Base-by-base conservation (phyloP, 2,888 invertebrate genomes). In the Lacanobia oleracea region DNA sequence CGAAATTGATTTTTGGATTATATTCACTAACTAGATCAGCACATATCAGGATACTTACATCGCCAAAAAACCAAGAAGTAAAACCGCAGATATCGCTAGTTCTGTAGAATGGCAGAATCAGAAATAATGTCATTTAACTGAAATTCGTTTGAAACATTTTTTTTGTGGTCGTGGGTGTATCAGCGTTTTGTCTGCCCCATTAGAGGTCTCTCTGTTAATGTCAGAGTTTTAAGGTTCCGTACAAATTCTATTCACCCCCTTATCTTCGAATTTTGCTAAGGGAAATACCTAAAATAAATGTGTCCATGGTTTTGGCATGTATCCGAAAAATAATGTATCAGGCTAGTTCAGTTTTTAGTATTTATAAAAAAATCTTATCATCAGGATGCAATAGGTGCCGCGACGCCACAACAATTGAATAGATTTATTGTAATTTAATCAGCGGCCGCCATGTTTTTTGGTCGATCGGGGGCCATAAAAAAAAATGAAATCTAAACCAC, bases 111-210 rank as follows among this genome's bases (percentile, higher is more conserved):
- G 12, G 37, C 27, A 59, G 4, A 71, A 60, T 64, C 53, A 18
- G 37, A 56, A 9, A 21, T n/a, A 61, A 65, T 54, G n/a, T n/a
- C n/a, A n/a, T n/a, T n/a, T n/a, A n/a, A n/a, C 27, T 18, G 14
- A 68, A 48, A 50, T 53, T 63, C 16, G 60, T 62, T 51, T 53
- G n/a, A 21, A 59, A 23, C 37, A 10, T 18, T 62, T 14, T 74
- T 57, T 67, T 62, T 12, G 21, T 12, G 21, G 48, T 9, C 51
- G 48, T 60, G 45, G 50, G 23, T 33, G 43, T 63, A 23, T 67
- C 66, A 61, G 77, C 45, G 27, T 48, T 70, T 63, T 48, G 18
- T n/a, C 21, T 8, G n/a, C 4, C 23, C 45, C 50, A 60, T 78
- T 69, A 75, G 33, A 48, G 33, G 10, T 50, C 18, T 14, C 6